Conservation (phyloP, 2,797 vertebrate species). For the Platyrinchus mystaceus region DNA sequence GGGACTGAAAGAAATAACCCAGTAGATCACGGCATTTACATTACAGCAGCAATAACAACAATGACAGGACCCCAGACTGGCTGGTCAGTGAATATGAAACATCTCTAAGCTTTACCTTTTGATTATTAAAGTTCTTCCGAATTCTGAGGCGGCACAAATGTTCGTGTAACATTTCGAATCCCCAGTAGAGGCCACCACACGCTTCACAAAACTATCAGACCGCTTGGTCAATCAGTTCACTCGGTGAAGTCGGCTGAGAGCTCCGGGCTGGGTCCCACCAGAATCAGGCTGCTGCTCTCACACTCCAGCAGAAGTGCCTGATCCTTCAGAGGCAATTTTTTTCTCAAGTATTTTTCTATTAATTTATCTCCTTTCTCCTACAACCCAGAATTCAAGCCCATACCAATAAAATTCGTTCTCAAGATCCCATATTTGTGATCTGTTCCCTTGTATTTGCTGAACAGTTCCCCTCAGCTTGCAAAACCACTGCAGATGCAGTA, state of each 20-base stretch:
- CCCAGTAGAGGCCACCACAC: slow-evolving; percentile 76
- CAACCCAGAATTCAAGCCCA: not conserved
- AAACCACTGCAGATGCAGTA: not conserved
- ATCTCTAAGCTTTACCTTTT: not conserved
- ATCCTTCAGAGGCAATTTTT: not conserved
- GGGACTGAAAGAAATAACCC: not conserved
- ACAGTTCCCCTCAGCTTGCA: not conserved
- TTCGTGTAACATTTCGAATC: not conserved
- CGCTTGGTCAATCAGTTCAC: not conserved
- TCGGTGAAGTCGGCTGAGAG: not conserved
- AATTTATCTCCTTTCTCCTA: not conserved
- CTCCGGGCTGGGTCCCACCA: not conserved
- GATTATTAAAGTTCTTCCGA: not conserved
- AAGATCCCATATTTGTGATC: not conserved
- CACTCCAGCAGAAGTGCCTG: not conserved
- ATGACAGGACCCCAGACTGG: not conserved
- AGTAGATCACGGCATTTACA: not conserved
- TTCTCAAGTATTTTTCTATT: not conserved
- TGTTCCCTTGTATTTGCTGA: not conserved
- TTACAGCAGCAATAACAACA: not conserved
- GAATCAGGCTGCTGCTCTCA: not conserved
- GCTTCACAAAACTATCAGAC: slow-evolving; percentile 56
- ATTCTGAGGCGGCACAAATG: not conserved
- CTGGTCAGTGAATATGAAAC: not conserved
- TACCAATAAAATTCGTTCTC: not conserved